Base-by-base conservation (phyloP, 2,888 invertebrate genomes). In the Drosophila putrida region DNA sequence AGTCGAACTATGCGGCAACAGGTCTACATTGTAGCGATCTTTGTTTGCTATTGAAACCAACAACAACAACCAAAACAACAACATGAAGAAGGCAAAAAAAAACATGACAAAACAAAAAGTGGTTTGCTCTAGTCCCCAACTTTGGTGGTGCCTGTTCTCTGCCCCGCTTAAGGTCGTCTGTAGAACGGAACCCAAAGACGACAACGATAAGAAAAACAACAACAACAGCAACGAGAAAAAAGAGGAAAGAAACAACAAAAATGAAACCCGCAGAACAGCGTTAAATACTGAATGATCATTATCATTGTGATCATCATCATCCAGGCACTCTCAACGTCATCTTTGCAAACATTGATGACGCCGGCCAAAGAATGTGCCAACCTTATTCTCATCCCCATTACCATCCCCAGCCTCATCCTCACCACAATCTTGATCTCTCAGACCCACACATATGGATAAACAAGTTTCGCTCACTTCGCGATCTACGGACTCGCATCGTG, bases 101-200 rank as follows among this genome's bases (percentile, higher is more conserved):
- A 51, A 38, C 67, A 73, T 5, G 46, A 44, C 47, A 67, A 55
- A 67, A 76, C 60, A 72, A 71, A 77, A 78, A 84, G 84, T 71
- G 63, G 84, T 88, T 82, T 82, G 82, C 88, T 82, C 82, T 86
- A 82, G 83, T 88, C 83, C 79, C 87, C 81, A 78, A 83, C 75
- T 83, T 86, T 75, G 62, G 47, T 25, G 50, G 31, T 59, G 63
- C 54, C 64, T 31, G 47, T 55, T 69, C 66, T 65, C 60, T 68
- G 60, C 82, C 89, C 88, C 89, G 65, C 88, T 84, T 87, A 89
- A 84, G 84, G 84, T 84, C 84, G 89, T 84, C 89, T 84, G 84
- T 82, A 81, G 87, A 83, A 83, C 83, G 83, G 83, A 83, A 83
- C 79, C 71, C 81, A 74, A 61, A 77, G 81, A 73, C 85, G 63